Base-by-base conservation (phyloP, 2,797 vertebrate species). In the Prionace glauca region DNA sequence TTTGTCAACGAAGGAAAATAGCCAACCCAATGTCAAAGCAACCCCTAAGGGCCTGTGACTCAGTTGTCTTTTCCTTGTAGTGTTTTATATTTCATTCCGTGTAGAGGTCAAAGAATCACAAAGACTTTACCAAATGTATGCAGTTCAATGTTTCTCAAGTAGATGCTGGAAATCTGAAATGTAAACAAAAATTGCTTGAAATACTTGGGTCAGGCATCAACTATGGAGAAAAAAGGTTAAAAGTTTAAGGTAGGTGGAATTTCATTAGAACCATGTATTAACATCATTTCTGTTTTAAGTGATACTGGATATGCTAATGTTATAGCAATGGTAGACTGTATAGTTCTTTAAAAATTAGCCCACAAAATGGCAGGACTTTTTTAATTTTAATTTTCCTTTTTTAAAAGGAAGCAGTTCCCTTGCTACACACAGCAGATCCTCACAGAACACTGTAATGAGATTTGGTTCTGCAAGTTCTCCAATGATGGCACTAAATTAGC, bases 401-500 rank as follows among this genome's bases (percentile, higher is more conserved):
- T 93, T 96, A 95, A 95, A 97, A 99, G 99, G 98, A 99, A 99
- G 97, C 99, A 99, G 98, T 99, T 99, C 96, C 99, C 99, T 4
- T 99, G 99, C 97, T 99, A 99, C 97, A 99, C 99, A 74, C 99
- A 99, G 97, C 99, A 99, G 97, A 99, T 99, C 97, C 98, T 99
- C 96, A 99, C 99, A 22, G 99, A 99, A 96, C 99, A 99, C 97
- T 99, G 99, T 97, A 99, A 99, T 84, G 99, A 99, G 97, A 99
- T 99, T 94, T 99, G 99, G 99, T 99, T 99, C 98, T 99, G 99
- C 98, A 99, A 99, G 96, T 99, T 99, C 97, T 99, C 99, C 96
- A 99, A 99, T 1, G 98, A 99, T 8, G 99, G 99, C 98, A 99
- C 99, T 97, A 99, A 99, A 98, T 97, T 99, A 97, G 99, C 99